Base-by-base conservation (phyloP, 2,888 invertebrate genomes). In the Ochlodes sylvanus region DNA sequence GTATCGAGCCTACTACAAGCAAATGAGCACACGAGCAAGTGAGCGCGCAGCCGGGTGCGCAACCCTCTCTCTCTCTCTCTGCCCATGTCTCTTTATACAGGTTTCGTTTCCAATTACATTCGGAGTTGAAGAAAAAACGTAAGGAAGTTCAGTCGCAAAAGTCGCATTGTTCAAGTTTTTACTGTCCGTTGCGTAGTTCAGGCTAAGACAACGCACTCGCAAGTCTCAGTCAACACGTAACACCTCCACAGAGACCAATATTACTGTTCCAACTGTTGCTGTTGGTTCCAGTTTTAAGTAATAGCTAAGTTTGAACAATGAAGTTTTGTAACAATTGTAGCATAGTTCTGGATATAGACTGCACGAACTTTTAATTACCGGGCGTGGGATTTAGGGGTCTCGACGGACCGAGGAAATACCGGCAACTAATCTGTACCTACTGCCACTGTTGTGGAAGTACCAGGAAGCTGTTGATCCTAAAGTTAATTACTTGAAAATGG, bases 341-440 rank as follows among this genome's bases (percentile, higher is more conserved):
- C n/a, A n/a, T n/a, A 44, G 44, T 12, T 12, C 15, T 44, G 7
- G n/a, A 12, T 5, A n/a, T 44, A 57, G 10, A 64, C 47, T 64
- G 38, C 19, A 57, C 56, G 56, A 64, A 64, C 34, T 47, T 63
- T 64, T 64, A 56, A 64, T 64, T 57, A 71, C 70, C 47, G 34
- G 34, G 55, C 27, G 55, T 44, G 55, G 42, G 41, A 44, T 63
- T 42, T 56, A 34, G 55, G 42, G 38, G 55, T 17, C 41, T 44
- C 44, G 32, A 41, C n/a, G n/a, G n/a, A n/a, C n/a, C n/a, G n/a
- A n/a, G n/a, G n/a, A 21, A 60, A 64, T 17, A 38, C 47, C 63
- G 47, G 44, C 44, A 64, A 17, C 42, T 42, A 41, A 21, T 61
- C 44, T 44, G 44, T 38, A 38, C 27, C 27, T 42, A 42, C 42